A percentile compares a stretch with the other conserved stretches of the same genome.
phyloP scores from a whole-genome alignment of 2,113 vertebrate species.

The Gasterosteus aculeatus region DNA sequence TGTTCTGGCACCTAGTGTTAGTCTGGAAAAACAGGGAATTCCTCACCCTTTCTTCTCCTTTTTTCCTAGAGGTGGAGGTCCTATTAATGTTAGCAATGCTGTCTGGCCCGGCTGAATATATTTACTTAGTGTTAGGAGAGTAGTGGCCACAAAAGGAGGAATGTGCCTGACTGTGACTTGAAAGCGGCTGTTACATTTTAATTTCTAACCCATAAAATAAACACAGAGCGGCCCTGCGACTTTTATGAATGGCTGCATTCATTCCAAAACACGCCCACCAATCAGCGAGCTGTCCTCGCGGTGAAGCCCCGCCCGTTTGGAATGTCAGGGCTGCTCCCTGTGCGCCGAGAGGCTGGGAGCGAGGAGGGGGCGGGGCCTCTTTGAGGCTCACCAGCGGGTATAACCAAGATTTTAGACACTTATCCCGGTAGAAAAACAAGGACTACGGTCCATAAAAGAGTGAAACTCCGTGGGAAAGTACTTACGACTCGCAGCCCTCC shows the following conservation, averaged over 20 bases:
- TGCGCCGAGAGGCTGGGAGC: constrained; percentile 47
- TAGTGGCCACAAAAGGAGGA: constrained; percentile 60
- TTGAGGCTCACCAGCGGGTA: constrained; percentile 29
- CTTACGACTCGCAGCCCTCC: constrained; percentile 3
- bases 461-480: not conserved
- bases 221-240: constrained; percentile 48
- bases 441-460: constrained; percentile 14
- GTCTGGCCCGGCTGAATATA: constrained; percentile 69
- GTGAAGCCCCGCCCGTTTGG: constrained; percentile 39
- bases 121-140: constrained; percentile 66
- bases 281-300: constrained; percentile 39
- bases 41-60: not conserved
- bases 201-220: constrained; percentile 73
- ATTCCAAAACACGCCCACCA: constrained; percentile 60
- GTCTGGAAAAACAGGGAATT: constrained; percentile 59
- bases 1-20: constrained; percentile 35
- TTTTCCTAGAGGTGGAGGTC: constrained; percentile 51
- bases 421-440: not conserved
- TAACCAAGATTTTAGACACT: constrained; percentile 49
- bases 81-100: constrained; percentile 49
- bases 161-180: constrained; percentile 66
- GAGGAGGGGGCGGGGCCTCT: constrained; percentile 35
- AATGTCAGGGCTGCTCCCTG: not conserved
- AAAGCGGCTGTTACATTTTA: constrained; percentile 65
- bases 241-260: constrained; percentile 76